Evolutionary conservation across 2,113 vertebrate species (phyloP).

Genomic region (Recurvirostra avosetta): DNA sequence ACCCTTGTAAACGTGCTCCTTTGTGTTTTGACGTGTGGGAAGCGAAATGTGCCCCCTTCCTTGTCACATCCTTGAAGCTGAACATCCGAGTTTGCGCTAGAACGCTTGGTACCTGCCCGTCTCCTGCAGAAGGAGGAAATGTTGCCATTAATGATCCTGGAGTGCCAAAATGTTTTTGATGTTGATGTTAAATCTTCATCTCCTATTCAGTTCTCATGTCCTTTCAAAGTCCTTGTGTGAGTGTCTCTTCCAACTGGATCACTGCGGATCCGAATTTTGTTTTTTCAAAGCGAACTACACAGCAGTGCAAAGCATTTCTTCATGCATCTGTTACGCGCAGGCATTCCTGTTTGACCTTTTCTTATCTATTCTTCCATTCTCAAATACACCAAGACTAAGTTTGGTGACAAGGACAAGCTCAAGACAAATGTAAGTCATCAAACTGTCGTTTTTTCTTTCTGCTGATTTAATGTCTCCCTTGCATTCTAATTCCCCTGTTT

Average conservation of each 20-base stretch:
- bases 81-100: rapidly evolving
- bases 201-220: not conserved
- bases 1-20: not conserved
- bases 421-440: not conserved
- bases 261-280: not conserved
- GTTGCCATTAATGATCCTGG: not conserved
- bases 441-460: not conserved
- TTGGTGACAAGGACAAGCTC: not conserved
- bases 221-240: not conserved
- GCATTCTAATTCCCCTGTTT: not conserved
- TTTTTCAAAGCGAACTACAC: not conserved
- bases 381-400: not conserved
- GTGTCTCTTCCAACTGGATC: not conserved
- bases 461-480: not conserved
- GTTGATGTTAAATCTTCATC: not conserved
- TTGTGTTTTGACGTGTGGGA: not conserved
- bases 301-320: not conserved
- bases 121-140: not conserved
- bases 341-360: not conserved
- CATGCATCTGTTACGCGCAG: not conserved
- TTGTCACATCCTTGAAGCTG: not conserved
- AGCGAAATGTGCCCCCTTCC: rapidly evolving
- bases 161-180: not conserved
- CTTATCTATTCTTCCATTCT: not conserved
- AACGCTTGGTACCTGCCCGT: not conserved